phyloP scores from a whole-genome alignment of 2,888 invertebrate species.

The Suillia variegata region DNA sequence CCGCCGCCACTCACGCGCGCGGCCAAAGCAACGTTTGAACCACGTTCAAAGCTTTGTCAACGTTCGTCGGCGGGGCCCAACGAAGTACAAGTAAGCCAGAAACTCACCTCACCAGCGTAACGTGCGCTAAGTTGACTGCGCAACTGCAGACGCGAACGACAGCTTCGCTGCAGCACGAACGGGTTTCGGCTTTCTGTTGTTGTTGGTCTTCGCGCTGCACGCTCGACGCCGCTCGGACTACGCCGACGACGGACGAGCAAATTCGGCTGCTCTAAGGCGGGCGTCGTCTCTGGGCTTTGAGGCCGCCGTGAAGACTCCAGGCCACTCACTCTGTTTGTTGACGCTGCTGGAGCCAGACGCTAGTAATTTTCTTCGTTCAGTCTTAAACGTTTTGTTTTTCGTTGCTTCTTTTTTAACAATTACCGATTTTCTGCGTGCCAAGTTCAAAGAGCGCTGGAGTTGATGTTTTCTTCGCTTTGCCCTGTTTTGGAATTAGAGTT shows the following conservation, averaged over 20 bases:
- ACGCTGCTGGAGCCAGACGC: constrained; percentile 53
- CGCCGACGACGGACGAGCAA: neutral
- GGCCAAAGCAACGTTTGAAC: neutral
- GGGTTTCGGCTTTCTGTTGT: too few relatives aligned
- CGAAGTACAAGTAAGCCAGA: too few relatives aligned
- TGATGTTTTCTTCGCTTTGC: too few relatives aligned
- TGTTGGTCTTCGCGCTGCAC: constrained; percentile 20
- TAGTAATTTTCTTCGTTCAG: constrained; percentile 38
- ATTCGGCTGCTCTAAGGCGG: too few relatives aligned
- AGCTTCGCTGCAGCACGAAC: constrained; percentile 14
- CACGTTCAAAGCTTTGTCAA: constrained; percentile 23
- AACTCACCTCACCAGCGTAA: constrained; percentile 16
- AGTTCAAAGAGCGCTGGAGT: constrained; percentile 8
- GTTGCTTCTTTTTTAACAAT: neutral
- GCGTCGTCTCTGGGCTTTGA: neutral
- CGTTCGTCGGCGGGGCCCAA: too few relatives aligned
- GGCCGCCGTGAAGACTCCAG: constrained; percentile 32
- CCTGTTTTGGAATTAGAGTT: too few relatives aligned
- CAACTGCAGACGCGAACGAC: too few relatives aligned
- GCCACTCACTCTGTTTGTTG: constrained; percentile 52
- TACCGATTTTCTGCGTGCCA: neutral
- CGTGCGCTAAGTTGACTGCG: too few relatives aligned
- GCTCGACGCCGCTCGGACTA: neutral
- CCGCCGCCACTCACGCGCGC: too few relatives aligned
- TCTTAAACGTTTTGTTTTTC: constrained; percentile 24